These are phyloP conservation scores for Coelopa pilipes DNA, from an alignment of 2,888 invertebrate species.

Conservation along the genomic window DNA sequence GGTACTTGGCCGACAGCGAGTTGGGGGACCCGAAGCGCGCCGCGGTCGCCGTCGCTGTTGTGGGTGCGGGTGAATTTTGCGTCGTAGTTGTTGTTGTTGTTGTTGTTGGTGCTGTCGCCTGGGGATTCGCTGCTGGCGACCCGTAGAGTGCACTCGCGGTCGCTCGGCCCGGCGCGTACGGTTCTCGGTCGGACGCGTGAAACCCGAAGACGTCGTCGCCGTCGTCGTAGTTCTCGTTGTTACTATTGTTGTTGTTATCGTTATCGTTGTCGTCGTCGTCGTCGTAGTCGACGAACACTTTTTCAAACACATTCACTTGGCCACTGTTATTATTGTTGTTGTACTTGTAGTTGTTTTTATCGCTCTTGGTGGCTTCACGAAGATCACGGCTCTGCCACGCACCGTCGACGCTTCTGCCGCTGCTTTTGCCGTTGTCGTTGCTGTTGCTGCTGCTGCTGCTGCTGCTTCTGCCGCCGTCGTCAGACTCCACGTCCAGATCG, in stretches of 20 bases:
- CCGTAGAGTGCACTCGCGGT: slow-evolving; percentile 7
- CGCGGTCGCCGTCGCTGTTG: slow-evolving; percentile 35
- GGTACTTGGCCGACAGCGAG: slow-evolving; percentile 75
- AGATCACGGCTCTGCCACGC: slow-evolving; percentile 38
- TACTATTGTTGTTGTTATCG: slow-evolving; percentile 2
- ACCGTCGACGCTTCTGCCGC: slow-evolving; percentile 38
- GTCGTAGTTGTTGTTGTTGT: slow-evolving; percentile 17
- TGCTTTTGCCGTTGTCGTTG: slow-evolving; percentile 37
- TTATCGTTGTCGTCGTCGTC: slow-evolving; percentile 12
- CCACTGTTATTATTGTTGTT: slow-evolving; percentile 24
- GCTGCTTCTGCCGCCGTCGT: slow-evolving; percentile 16
- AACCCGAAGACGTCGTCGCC: slow-evolving; percentile 44
- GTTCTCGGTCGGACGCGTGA: slow-evolving; percentile 25
- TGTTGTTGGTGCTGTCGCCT: slow-evolving; percentile 29
- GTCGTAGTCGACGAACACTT: background rate
- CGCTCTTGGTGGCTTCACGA: slow-evolving; percentile 36
- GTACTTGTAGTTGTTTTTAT: slow-evolving; percentile 35
- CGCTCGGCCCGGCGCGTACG: slow-evolving; percentile 6
- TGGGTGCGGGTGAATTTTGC: slow-evolving; percentile 33
- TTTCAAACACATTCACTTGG: slow-evolving; percentile 14
- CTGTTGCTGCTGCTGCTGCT: slow-evolving; percentile 35
- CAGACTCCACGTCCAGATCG: slow-evolving; percentile 51
- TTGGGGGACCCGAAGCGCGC: slow-evolving; percentile 67
- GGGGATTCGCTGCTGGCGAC: background rate
- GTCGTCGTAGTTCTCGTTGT: slow-evolving; percentile 20